Evolutionary conservation across 2,797 vertebrate genomes (phyloP).

Genomic region (Scomberomorus guttatus): DNA sequence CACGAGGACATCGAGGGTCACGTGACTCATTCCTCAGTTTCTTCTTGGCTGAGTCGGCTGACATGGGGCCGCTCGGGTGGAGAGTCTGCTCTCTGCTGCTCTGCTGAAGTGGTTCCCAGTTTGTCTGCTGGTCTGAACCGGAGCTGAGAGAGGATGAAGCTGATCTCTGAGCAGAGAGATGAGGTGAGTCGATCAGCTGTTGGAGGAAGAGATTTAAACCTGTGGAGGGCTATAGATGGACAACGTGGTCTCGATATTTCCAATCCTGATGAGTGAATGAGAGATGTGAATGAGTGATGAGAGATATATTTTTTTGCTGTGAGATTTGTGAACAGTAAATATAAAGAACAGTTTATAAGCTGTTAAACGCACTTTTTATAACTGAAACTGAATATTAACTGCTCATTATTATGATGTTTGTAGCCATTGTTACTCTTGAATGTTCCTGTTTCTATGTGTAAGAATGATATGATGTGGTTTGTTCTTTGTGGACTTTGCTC

Average conservation of each 20-base stretch:
- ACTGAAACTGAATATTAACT: too few species aligned
- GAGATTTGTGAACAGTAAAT: too few species aligned
- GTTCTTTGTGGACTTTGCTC: too few species aligned
- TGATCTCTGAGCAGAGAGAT: slow-evolving; percentile 23
- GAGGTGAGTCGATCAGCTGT: slow-evolving; percentile 47
- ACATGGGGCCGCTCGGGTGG: background rate
- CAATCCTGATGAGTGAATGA: background rate
- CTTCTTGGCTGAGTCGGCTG: slow-evolving; percentile 12
- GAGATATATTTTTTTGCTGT: too few species aligned
- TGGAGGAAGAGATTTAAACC: background rate
- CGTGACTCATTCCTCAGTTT: slow-evolving; percentile 50
- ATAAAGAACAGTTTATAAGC: too few species aligned
- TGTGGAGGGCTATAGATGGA: background rate
- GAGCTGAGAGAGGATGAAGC: slow-evolving; percentile 52
- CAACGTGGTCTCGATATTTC: background rate
- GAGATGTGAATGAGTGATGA: too few species aligned
- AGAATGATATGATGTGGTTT: too few species aligned
- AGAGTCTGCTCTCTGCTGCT: background rate
- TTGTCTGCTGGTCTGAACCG: background rate
- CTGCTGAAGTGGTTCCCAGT: slow-evolving; percentile 13
- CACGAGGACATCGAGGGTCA: slow-evolving; percentile 57
- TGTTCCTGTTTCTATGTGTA: too few species aligned
- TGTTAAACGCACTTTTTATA: too few species aligned
- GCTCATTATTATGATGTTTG: too few species aligned
- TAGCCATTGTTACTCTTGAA: too few species aligned